Conservation (phyloP, 2,888 invertebrate species). For the Rotaria macrura region DNA sequence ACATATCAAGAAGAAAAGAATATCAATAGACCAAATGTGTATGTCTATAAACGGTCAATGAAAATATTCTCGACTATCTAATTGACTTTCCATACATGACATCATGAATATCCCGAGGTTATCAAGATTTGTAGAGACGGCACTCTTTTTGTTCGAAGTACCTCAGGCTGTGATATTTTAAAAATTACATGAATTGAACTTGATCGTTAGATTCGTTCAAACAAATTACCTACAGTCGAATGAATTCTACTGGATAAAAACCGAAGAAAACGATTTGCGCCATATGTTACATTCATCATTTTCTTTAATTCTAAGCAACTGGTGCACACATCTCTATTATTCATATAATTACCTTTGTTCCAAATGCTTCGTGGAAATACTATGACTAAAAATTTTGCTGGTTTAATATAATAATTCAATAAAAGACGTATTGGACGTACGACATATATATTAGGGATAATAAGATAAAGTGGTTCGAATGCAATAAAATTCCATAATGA, state of each 20-base stretch:
- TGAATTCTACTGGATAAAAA: not conserved
- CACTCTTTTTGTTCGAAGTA: too few species aligned
- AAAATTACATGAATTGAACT: not conserved
- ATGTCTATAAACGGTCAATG: not conserved
- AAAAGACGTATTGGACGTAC: not conserved
- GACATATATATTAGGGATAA: not conserved
- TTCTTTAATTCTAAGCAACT: not conserved
- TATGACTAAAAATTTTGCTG: not conserved
- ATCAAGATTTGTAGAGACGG: too few species aligned
- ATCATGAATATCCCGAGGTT: too few species aligned
- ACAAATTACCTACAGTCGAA: not conserved
- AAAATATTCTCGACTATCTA: not conserved
- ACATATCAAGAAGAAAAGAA: not conserved
- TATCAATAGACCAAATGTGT: not conserved
- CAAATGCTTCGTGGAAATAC: not conserved
- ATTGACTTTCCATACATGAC: not conserved
- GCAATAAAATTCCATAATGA: not conserved
- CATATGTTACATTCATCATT: not conserved
- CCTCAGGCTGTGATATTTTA: too few species aligned
- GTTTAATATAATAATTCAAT: slow-evolving; percentile 16
- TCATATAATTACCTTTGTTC: not conserved
- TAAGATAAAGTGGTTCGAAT: not conserved
- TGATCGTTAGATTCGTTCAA: not conserved
- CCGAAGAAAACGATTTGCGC: not conserved
- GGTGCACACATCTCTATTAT: not conserved